These are phyloP conservation scores for Moxostoma hubbsi DNA, from an alignment of 2,797 vertebrate species.

Conservation along the genomic window DNA sequence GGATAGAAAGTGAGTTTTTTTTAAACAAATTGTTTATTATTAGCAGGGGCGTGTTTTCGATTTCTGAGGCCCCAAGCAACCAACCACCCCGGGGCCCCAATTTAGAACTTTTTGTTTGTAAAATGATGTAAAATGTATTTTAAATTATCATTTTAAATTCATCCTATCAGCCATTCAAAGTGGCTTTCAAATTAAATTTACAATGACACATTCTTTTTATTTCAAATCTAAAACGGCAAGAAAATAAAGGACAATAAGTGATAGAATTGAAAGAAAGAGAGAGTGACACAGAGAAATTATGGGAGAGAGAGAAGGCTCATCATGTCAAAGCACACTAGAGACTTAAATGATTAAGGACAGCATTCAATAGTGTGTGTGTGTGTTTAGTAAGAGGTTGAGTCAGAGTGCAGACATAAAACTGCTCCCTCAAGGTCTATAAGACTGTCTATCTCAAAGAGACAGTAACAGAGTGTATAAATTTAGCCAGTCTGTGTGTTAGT, in stretches of 20 bases:
- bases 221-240: neutral
- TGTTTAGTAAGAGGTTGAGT: neutral
- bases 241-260: neutral
- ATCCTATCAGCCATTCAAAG: no score
- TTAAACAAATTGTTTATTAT: no score
- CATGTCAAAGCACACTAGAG: neutral
- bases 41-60: no score
- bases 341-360: conserved; percentile 11
- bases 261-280: conserved; percentile 55
- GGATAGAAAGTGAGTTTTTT: no score
- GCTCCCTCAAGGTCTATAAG: neutral
- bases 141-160: no score
- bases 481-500: neutral
- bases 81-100: no score
- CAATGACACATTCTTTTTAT: no score
- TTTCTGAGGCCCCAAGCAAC: no score
- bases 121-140: no score
- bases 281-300: conserved; percentile 25
- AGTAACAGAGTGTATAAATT: neutral
- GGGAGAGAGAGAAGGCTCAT: conserved; percentile 37
- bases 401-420: neutral
- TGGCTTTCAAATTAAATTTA: no score
- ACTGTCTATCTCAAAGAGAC: neutral
- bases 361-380: neutral
- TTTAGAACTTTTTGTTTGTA: no score